These are phyloP conservation scores for Orthosia gracilis DNA, from an alignment of 2,888 invertebrate genomes.

Conservation along the genomic window DNA sequence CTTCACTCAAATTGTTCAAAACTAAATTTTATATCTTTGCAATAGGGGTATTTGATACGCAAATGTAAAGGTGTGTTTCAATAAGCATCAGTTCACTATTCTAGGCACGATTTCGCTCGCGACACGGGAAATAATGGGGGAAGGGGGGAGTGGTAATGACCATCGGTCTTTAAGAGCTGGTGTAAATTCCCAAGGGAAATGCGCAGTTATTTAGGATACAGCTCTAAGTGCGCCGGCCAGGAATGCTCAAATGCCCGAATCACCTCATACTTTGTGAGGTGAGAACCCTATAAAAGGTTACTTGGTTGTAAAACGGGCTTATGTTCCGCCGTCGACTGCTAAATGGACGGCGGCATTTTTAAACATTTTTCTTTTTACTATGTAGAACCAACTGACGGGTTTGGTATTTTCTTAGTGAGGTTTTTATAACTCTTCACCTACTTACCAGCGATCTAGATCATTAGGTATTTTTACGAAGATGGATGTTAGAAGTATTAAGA, in stretches of 20 bases:
- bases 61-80: constrained; percentile 68
- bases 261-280: constrained; percentile 45
- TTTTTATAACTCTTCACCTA: constrained; percentile 1
- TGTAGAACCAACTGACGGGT: background rate
- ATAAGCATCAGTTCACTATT: constrained; percentile 78
- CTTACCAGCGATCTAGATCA: background rate
- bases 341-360: constrained; percentile 19
- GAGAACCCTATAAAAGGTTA: constrained; percentile 35
- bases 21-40: constrained; percentile 48
- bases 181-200: constrained; percentile 66
- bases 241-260: constrained; percentile 60
- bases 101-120: constrained; percentile 74
- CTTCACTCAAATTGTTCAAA: constrained; percentile 34
- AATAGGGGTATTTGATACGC: constrained; percentile 34
- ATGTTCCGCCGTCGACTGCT: background rate
- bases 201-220: constrained; percentile 63
- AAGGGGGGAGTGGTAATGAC: constrained; percentile 69
- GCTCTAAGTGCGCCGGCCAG: constrained; percentile 55
- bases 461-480: background rate
- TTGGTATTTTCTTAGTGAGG: background rate
- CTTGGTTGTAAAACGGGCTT: constrained; percentile 33
- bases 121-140: constrained; percentile 79
- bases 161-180: constrained; percentile 69
- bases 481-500: background rate
- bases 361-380: constrained; percentile 25